phyloP scores from a whole-genome alignment of 2,113 vertebrate species.

The Melozone crissalis region DNA sequence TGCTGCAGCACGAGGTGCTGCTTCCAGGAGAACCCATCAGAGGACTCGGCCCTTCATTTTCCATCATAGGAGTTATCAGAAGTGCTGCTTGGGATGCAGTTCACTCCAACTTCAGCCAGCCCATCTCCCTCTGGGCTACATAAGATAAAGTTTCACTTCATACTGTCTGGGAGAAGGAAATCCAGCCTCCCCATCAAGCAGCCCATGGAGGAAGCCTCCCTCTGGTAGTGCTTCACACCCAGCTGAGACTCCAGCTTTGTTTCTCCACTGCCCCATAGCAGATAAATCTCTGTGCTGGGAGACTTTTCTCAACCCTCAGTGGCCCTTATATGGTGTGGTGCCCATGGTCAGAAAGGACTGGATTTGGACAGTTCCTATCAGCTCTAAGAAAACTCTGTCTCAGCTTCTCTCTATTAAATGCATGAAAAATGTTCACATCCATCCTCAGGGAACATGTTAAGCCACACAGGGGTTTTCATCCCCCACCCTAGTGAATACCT shows the following conservation, averaged over 20 bases:
- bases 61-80: background rate
- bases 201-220: background rate
- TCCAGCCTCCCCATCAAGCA: too few species aligned
- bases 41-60: background rate
- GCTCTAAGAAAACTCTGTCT: background rate
- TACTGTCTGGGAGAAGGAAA: background rate
- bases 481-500: background rate
- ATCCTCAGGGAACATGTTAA: background rate
- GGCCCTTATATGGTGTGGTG: background rate
- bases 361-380: background rate
- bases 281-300: background rate
- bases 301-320: background rate
- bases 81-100: background rate
- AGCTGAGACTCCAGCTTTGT: background rate
- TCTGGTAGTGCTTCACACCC: background rate
- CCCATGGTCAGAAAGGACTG: background rate
- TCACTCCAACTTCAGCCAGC: background rate
- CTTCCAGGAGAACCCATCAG: background rate
- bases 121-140: background rate
- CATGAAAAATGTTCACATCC: background rate
- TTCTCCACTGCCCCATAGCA: background rate
- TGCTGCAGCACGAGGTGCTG: background rate
- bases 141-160: background rate
- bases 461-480: background rate
- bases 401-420: background rate